A percentile compares a stretch with the other conserved stretches of the same genome.
These are phyloP conservation scores for Hapalemur alaotrensis DNA, from an alignment of 2,797 vertebrate species.

Conservation along the genomic window DNA sequence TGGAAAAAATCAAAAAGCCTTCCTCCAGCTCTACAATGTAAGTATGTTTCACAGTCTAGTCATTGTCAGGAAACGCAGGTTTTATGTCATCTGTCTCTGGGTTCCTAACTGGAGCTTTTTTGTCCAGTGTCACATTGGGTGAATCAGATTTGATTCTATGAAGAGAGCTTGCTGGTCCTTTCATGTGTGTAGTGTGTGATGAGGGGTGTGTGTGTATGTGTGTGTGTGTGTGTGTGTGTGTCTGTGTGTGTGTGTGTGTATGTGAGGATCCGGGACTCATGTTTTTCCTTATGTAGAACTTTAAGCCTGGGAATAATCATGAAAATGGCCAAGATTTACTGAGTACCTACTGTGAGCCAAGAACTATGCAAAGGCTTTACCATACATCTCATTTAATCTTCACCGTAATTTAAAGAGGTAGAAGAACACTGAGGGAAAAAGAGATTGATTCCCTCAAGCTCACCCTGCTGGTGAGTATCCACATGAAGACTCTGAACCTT, in stretches of 20 bases:
- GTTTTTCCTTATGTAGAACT: neutral
- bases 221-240: neutral
- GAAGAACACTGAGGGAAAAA: neutral
- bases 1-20: neutral
- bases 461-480: neutral
- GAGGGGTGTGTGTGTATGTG: neutral
- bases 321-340: neutral
- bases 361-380: neutral
- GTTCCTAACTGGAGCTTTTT: neutral
- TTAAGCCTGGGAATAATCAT: neutral
- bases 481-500: neutral
- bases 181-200: neutral
- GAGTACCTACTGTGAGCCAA: neutral
- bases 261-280: neutral
- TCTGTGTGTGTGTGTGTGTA: neutral
- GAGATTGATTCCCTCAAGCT: neutral
- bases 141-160: neutral
- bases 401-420: neutral
- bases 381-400: neutral
- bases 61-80: neutral
- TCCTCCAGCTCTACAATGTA: neutral
- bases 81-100: neutral
- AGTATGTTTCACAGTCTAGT: neutral
- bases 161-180: neutral
- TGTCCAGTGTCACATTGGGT: neutral